Base-by-base conservation (phyloP, 53 echinoderm and acorn worm genomes). In the Stichopus horrens region DNA sequence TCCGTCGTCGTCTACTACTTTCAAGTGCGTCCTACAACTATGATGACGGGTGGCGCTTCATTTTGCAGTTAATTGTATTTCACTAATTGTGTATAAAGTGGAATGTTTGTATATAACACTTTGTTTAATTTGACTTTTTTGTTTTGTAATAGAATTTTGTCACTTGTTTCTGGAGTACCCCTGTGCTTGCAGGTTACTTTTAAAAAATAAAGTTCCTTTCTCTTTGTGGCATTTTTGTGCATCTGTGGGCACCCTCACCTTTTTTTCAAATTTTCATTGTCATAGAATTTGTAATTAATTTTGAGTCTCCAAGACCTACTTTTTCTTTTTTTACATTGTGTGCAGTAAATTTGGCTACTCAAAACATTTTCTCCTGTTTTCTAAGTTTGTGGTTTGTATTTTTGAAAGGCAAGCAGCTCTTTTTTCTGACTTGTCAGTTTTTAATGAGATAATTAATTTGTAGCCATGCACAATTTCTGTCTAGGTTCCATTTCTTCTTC, bases 81-180 rank as follows among this genome's bases (percentile, higher is more conserved):
- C 85, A 85, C 85, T 52, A 66, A 52, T 68, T 67, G 65, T 85
- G 85, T 85, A 85, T 52, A 85, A 85, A 85, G 85, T 65, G 65
- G 85, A 85, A 85, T 65, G 57, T 85, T 23, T 85, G 85, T 85
- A 85, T 85, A 85, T 85, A 85, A 83, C n/a, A 85, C 65, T 20
- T 20, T 59, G 21, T 21, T 55, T 23, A 53, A 57, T 55, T 81
- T 18, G 21, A 10, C 23, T 21, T 75, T 56, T 81, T 81, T 81
- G n/a, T 51, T 21, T 57, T 81, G 56, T 21, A 81, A 81, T 81
- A 57, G 57, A 81, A 81, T 81, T 37, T 71, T 18, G n/a, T 20
- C 71, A 71, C 56, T 56, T 81, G 81, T 81, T 81, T 81, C 81
- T 81, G 81, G 81, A 81, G 81, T 21, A 22, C 20, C 81, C 37